A percentile compares a stretch with the other conserved stretches of the same genome.
These are phyloP conservation scores for Hydrolagus colliei DNA, from an alignment of 2,797 vertebrate species.

Conservation along the genomic window DNA sequence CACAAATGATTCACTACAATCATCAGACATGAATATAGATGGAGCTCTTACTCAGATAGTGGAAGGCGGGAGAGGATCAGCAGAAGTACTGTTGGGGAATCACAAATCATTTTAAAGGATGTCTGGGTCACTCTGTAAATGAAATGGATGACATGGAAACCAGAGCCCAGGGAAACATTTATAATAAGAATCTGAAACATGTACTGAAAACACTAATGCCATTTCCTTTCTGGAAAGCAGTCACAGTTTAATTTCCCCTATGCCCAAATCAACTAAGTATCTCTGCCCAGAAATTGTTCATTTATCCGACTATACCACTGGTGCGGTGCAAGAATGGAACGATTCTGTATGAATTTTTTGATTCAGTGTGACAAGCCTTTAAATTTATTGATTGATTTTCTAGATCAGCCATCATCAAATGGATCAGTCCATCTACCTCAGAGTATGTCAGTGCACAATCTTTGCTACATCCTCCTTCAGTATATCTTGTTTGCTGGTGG, in stretches of 20 bases:
- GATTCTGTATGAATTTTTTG: neutral
- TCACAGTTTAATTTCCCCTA: neutral
- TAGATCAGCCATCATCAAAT: neutral
- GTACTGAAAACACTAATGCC: neutral
- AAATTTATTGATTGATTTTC: slow-evolving; percentile 15
- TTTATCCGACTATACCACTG: neutral
- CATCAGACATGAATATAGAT: slow-evolving; percentile 12
- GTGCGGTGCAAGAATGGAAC: neutral
- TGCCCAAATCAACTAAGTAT: neutral
- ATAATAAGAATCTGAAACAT: neutral
- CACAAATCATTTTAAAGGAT: slow-evolving; percentile 7
- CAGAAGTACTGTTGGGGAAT: neutral
- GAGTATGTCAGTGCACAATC: neutral
- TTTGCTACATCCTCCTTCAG: neutral
- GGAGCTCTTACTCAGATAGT: slow-evolving; percentile 20
- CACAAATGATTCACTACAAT: neutral
- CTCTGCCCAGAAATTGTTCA: neutral
- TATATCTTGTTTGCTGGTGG: neutral
- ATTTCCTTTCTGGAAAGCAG: neutral
- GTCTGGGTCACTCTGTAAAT: neutral
- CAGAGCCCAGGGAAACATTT: neutral
- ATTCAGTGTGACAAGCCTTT: neutral
- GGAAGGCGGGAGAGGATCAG: neutral
- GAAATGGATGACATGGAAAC: slow-evolving; percentile 20
- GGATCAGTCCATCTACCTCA: neutral